phyloP scores from a whole-genome alignment of 2,888 invertebrate species.

The Holacanthella duospinosa region DNA sequence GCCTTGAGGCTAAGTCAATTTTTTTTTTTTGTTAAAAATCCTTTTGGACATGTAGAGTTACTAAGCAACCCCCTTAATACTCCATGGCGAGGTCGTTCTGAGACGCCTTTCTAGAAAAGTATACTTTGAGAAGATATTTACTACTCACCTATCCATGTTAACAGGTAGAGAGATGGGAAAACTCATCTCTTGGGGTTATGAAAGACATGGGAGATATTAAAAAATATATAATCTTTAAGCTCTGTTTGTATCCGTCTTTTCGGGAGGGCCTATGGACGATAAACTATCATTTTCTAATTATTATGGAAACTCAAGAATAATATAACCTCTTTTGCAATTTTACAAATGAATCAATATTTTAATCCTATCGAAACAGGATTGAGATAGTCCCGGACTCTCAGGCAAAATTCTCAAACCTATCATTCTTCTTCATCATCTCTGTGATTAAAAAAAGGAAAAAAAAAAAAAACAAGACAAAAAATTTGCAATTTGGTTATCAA shows the following conservation, averaged over 20 bases:
- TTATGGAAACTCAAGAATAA: background rate
- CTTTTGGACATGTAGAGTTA: conserved; percentile 1
- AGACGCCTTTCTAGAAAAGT: background rate
- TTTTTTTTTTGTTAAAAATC: conserved; percentile 1
- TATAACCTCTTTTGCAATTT: background rate
- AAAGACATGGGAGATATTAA: background rate
- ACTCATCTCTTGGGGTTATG: background rate
- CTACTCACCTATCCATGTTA: background rate
- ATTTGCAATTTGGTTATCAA: background rate
- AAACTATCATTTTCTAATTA: conserved; percentile 3
- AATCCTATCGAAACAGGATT: background rate
- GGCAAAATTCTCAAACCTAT: background rate
- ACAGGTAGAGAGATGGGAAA: background rate
- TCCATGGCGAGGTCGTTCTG: background rate
- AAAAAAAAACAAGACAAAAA: no score
- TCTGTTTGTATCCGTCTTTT: background rate
- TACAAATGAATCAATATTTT: background rate
- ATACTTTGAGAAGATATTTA: background rate
- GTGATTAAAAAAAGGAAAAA: background rate
- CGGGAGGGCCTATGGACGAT: no score
- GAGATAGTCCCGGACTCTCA: background rate
- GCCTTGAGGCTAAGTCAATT: conserved; percentile 10
- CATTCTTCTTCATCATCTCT: background rate
- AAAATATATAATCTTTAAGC: background rate
- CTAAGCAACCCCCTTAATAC: background rate